A percentile compares a stretch with the other conserved stretches of the same genome.
Evolutionary conservation across 2,888 invertebrate species (phyloP).

Genomic region (Pyrgus malvae): DNA sequence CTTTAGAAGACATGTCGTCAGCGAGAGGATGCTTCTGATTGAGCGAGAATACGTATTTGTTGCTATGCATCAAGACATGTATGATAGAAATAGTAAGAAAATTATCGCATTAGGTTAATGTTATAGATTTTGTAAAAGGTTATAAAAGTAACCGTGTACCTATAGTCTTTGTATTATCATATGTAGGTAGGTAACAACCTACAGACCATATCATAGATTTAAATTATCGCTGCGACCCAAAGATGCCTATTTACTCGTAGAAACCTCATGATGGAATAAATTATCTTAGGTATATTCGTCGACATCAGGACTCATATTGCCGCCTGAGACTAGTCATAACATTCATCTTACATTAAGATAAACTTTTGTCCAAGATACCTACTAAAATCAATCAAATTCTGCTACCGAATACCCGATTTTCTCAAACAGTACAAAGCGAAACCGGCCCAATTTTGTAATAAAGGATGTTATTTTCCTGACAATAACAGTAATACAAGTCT

Average conservation of each 20-base stretch:
- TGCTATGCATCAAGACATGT: conserved; percentile 15
- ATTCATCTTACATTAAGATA: no score
- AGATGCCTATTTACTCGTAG: neutral
- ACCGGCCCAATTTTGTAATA: neutral
- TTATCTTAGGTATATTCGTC: neutral
- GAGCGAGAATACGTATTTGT: neutral
- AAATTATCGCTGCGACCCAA: neutral
- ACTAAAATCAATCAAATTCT: no score
- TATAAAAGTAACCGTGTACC: conserved; percentile 8
- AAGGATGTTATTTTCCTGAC: no score
- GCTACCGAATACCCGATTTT: neutral
- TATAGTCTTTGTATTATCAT: conserved; percentile 11
- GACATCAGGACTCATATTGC: neutral
- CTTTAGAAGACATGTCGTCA: no score
- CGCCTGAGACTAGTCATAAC: neutral
- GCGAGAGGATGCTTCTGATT: conserved; percentile 12
- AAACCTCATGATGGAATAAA: neutral
- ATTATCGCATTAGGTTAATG: conserved; percentile 30
- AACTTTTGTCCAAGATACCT: no score
- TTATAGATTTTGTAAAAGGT: conserved; percentile 30
- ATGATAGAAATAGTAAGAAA: conserved; percentile 13
- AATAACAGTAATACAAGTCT: no score
- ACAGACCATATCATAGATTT: conserved; percentile 13
- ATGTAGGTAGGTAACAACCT: conserved; percentile 16
- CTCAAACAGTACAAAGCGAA: neutral